Percentiles rank a stretch among this genome's conserved stretches.
phyloP scores from a whole-genome alignment of 2,113 vertebrate species.

The Pseudopipra pipra region DNA sequence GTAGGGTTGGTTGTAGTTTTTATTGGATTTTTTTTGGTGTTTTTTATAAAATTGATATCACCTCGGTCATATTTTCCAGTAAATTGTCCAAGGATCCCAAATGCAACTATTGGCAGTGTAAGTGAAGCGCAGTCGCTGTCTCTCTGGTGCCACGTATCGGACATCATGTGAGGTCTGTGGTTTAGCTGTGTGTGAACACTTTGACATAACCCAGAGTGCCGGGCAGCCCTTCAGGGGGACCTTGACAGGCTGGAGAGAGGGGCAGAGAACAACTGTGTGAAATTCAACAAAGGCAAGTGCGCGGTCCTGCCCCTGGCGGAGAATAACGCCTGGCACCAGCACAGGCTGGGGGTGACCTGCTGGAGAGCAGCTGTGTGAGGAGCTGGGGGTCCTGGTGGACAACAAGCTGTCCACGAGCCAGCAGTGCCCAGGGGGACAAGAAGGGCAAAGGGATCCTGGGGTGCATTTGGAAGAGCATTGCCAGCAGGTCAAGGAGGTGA shows the following conservation, averaged over 20 bases:
- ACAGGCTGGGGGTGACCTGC: neutral
- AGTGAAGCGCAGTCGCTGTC: accelerated
- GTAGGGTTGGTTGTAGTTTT: neutral
- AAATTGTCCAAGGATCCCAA: neutral
- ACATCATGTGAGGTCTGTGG: no score
- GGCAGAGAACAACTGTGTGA: neutral
- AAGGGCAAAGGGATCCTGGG: neutral
- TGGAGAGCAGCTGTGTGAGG: neutral
- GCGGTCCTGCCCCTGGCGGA: neutral
- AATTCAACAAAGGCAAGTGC: neutral
- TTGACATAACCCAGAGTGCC: neutral
- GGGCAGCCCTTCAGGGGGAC: neutral
- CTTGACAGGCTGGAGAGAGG: neutral
- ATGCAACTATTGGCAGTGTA: neutral
- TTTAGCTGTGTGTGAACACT: neutral
- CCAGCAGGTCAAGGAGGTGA: neutral
- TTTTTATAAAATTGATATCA: neutral
- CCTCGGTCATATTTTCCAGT: accelerated
- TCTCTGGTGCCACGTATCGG: accelerated
- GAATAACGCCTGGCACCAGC: neutral
- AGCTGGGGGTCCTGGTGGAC: neutral
- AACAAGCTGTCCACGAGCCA: neutral
- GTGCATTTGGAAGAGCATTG: neutral
- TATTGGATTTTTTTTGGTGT: neutral
- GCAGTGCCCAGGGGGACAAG: neutral